These are phyloP conservation scores for Lepidochitona cinerea DNA, from an alignment of 2,888 invertebrate species.

Conservation along the genomic window DNA sequence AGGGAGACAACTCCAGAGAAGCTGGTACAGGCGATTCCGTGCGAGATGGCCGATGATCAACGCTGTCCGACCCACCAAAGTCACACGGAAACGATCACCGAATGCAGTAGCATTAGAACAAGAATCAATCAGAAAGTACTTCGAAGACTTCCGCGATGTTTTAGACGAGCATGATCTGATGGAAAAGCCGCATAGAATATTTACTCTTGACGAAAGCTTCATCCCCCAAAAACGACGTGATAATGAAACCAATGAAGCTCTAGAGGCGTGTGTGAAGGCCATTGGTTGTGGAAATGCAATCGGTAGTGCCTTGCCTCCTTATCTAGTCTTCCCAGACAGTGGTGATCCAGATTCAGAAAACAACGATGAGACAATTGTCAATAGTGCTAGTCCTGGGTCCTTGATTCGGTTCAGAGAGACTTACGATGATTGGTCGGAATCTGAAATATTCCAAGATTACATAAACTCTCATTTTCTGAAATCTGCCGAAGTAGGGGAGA, in stretches of 20 bases:
- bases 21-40: constrained; percentile 31
- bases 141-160: constrained; percentile 20
- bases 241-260: background rate
- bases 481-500: constrained; percentile 21
- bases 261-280: background rate
- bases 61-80: constrained; percentile 18
- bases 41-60: constrained; percentile 31
- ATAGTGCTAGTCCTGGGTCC: constrained; percentile 23
- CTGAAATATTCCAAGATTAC: constrained; percentile 33
- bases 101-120: background rate
- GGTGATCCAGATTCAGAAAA: constrained; percentile 20
- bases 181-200: constrained; percentile 30
- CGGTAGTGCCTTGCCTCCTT: constrained; percentile 37
- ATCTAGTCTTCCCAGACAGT: constrained; percentile 32
- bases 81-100: constrained; percentile 12
- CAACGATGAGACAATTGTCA: background rate
- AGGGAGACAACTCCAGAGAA: constrained; percentile 16
- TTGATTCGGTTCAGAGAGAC: constrained; percentile 30
- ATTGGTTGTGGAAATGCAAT: constrained; percentile 42
- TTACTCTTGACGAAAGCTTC: constrained; percentile 33
- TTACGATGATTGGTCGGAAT: constrained; percentile 17
- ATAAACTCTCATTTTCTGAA: constrained; percentile 37
- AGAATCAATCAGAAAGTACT: constrained; percentile 22
- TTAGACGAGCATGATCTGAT: constrained; percentile 20
- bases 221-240: constrained; percentile 15